Evolutionary conservation across 2,888 invertebrate genomes (phyloP).

Genomic region (Dicycla oo): DNA sequence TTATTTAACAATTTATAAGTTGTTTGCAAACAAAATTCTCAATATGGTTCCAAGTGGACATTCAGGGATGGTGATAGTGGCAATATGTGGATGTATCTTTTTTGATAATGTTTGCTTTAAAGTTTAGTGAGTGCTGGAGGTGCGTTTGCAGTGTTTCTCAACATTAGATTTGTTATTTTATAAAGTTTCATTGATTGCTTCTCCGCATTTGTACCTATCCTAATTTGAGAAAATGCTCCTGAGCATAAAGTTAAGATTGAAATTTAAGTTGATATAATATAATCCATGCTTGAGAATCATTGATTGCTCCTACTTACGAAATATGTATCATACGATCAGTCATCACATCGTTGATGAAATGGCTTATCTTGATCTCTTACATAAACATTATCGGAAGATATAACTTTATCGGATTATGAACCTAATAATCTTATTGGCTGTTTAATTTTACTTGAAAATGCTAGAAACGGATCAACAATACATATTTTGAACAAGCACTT

Average conservation of each 20-base stretch:
- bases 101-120: slow-evolving; percentile 39
- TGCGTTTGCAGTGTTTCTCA: slow-evolving; percentile 43
- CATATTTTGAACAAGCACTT: neutral
- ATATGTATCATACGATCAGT: slow-evolving; percentile 29
- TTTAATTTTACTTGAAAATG: neutral
- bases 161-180: slow-evolving; percentile 17
- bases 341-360: slow-evolving; percentile 44
- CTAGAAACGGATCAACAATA: neutral
- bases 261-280: neutral
- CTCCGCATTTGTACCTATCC: neutral
- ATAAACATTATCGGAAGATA: slow-evolving; percentile 38
- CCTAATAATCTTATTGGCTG: slow-evolving; percentile 8
- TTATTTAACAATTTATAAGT: slow-evolving; percentile 35
- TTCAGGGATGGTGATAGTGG: slow-evolving; percentile 40
- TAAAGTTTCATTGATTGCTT: neutral
- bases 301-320: slow-evolving; percentile 18
- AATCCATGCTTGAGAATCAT: slow-evolving; percentile 17
- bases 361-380: slow-evolving; percentile 40
- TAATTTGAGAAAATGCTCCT: slow-evolving; percentile 6
- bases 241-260: neutral
- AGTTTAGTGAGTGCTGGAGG: slow-evolving; percentile 33
- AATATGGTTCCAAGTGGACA: slow-evolving; percentile 71
- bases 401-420: slow-evolving; percentile 14
- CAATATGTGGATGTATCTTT: slow-evolving; percentile 31
- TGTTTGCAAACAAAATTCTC: slow-evolving; percentile 57